Evolutionary conservation across 2,113 vertebrate genomes (phyloP).

Genomic region (Thunnus maccoyii): DNA sequence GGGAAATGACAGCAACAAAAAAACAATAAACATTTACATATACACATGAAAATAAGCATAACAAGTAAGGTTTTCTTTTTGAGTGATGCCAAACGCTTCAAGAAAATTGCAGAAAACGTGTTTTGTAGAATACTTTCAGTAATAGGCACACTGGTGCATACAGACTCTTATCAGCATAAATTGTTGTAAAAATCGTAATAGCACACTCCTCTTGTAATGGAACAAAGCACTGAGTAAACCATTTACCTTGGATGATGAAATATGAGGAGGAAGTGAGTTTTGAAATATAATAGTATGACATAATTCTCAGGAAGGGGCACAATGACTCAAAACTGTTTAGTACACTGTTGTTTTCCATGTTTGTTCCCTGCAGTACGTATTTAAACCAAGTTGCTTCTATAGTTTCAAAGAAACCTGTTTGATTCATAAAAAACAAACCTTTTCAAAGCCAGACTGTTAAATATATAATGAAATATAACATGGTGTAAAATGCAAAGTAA

Average conservation of each 20-base stretch:
- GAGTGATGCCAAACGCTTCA: no score
- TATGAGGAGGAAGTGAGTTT: neutral
- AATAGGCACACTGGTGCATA: neutral
- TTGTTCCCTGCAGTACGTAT: no score
- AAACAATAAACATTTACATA: no score
- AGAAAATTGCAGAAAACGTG: no score
- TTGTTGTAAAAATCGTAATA: neutral
- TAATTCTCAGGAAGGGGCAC: neutral
- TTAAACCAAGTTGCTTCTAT: neutral
- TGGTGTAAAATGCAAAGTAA: no score
- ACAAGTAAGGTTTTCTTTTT: no score
- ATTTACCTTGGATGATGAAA: slow-evolving; percentile 7
- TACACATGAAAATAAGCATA: no score
- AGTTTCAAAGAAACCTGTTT: no score
- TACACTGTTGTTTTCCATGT: neutral
- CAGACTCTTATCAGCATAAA: neutral
- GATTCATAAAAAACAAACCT: no score
- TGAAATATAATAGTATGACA: neutral
- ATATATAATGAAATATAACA: no score
- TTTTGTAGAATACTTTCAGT: neutral
- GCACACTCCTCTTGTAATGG: neutral
- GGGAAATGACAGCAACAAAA: no score
- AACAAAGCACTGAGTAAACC: slow-evolving; percentile 6
- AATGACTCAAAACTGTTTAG: neutral
- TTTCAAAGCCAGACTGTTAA: no score